Evolutionary conservation across 1,140 invertebrate genomes (phyloP).

Genomic region (Dufourea novaeangliae): DNA sequence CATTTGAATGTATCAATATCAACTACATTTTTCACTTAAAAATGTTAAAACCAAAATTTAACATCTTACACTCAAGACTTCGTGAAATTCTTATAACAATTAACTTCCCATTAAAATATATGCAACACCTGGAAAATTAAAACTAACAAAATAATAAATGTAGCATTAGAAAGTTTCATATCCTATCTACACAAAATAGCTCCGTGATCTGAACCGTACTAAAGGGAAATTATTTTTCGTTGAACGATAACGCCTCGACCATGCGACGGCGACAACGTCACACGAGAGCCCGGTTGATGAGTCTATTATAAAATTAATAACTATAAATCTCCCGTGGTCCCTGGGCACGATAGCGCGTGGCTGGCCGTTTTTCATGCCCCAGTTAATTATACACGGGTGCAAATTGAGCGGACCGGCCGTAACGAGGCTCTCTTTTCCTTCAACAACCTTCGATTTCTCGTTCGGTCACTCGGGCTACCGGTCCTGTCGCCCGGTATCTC

Average conservation of each 20-base stretch:
- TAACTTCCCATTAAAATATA: too few species aligned
- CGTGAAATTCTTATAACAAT: too few species aligned
- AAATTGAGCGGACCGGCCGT: constrained; percentile 74
- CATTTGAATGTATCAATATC: too few species aligned
- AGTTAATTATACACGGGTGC: constrained; percentile 78
- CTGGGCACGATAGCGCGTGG: constrained; percentile 73
- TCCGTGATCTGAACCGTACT: neutral
- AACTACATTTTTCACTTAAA: too few species aligned
- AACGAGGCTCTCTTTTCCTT: constrained; percentile 59
- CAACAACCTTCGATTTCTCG: constrained; percentile 17
- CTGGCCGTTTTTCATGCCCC: constrained; percentile 76
- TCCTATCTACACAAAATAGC: neutral
- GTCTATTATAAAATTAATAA: constrained; percentile 81
- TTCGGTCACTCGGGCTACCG: constrained; percentile 5
- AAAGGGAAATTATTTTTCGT: neutral
- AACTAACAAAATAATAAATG: too few species aligned
- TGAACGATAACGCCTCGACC: neutral
- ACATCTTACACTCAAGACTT: too few species aligned
- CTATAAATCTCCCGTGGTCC: constrained; percentile 75
- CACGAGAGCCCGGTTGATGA: constrained; percentile 69
- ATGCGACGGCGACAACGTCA: constrained; percentile 25
- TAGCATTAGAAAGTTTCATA: neutral
- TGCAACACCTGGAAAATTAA: too few species aligned
- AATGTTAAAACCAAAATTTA: too few species aligned
- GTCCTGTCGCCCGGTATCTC: neutral